phyloP scores from a whole-genome alignment of 2,797 vertebrate species.

The Mus spretus region DNA sequence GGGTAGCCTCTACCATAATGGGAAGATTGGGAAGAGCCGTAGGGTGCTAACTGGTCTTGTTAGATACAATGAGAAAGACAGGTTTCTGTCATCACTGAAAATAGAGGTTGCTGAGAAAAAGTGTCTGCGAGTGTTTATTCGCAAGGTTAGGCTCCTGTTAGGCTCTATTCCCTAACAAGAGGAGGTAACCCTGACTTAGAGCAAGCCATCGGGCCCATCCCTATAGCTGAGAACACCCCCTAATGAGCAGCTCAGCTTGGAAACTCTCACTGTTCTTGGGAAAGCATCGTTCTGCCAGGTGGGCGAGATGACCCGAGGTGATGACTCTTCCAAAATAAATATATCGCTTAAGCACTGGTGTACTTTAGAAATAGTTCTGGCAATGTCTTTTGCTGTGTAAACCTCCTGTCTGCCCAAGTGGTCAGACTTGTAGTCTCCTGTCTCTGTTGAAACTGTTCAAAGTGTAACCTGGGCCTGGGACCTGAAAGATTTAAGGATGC shows the following conservation, averaged over 20 bases:
- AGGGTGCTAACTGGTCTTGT: neutral
- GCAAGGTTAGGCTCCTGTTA: neutral
- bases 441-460: neutral
- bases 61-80: neutral
- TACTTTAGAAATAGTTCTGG: neutral
- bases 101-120: neutral
- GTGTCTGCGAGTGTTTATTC: neutral
- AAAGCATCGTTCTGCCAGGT: neutral
- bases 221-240: neutral
- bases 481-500: neutral
- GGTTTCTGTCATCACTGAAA: neutral
- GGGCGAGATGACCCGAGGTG: neutral
- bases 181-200: neutral
- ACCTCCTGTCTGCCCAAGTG: neutral
- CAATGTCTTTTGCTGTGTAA: neutral
- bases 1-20: too few species aligned
- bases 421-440: neutral
- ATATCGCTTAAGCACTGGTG: neutral
- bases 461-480: neutral
- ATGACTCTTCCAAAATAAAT: neutral
- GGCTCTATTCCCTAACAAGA: neutral
- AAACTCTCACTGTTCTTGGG: neutral
- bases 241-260: neutral
- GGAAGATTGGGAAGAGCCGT: neutral
- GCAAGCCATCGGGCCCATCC: neutral